A percentile compares a stretch with the other conserved stretches of the same genome.
Evolutionary conservation across 64 coral and sea anemone genomes (phyloP).

Genomic region (Montipora sp.): DNA sequence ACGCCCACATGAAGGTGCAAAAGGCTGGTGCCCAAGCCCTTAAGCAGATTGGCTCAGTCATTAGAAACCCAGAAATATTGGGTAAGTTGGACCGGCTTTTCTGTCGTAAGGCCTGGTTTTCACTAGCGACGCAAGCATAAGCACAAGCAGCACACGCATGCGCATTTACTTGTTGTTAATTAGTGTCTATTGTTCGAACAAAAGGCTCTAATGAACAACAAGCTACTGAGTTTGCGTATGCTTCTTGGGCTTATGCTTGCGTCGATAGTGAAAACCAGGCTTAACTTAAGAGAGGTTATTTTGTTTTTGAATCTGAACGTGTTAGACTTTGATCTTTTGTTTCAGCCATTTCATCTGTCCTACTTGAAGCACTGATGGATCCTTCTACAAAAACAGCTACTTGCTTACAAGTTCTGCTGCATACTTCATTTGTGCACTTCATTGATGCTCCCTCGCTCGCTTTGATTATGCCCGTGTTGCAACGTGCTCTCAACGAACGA

Average conservation of each 20-base stretch:
- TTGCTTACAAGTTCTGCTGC: slow-evolving; percentile 85
- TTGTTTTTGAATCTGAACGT: neutral
- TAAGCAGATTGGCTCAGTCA: slow-evolving; percentile 94
- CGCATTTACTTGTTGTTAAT: no score
- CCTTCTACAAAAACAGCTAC: slow-evolving; percentile 88
- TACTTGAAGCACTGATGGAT: slow-evolving; percentile 94
- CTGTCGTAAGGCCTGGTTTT: no score
- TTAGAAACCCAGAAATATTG: slow-evolving; percentile 95
- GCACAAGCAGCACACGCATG: no score
- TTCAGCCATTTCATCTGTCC: slow-evolving; percentile 90
- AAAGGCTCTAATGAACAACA: no score
- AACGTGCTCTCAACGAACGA: slow-evolving; percentile 81
- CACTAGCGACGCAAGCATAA: no score
- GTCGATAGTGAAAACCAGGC: no score
- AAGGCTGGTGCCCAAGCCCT: slow-evolving; percentile 95
- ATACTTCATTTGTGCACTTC: slow-evolving; percentile 96
- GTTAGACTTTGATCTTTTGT: no score
- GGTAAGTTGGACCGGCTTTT: slow-evolving; percentile 42
- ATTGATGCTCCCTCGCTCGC: slow-evolving; percentile 96
- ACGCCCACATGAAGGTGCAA: slow-evolving; percentile 93
- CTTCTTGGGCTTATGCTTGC: no score
- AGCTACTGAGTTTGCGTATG: no score
- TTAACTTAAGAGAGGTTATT: neutral
- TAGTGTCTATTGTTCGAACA: no score
- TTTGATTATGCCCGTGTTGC: slow-evolving; percentile 98